Evolutionary conservation across 2,113 vertebrate genomes (phyloP), one percentile per base, ranked within the genome.

Genomic region (Acanthisitta chloris): DNA sequence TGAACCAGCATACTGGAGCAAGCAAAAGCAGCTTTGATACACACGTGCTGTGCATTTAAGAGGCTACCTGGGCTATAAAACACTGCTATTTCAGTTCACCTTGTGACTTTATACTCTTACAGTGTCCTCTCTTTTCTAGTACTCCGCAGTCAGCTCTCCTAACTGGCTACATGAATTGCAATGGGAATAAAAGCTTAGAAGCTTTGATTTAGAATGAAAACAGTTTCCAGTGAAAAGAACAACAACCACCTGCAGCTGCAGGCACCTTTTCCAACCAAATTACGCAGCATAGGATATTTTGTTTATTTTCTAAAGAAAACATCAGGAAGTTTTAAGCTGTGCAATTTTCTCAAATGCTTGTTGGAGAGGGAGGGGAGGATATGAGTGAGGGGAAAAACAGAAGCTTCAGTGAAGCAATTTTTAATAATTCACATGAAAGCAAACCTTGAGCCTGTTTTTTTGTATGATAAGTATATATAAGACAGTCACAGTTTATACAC

Each of bases 1-100:
- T 76, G 51, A 90, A 77, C 51, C 46, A 93, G 69, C 86, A 1
- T 64, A 82, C 1, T 28, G 23, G 40, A 95, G 86, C 83, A 51
- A 90, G 92, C 91, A 86, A 43, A 88, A 79, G 81, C 71, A 6
- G 61, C 91, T 96, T 95, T 93, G 57, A 91, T 69, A 93, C 11
- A 81, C 79, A 90, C 1, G 7, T 73, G 84, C 81, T 96, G 88
- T 95, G 91, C 93, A 52, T 96, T 96, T 59, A 88, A 73, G 90
- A 87, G 67, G 94, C 92, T 97, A 91, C 86, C 55, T 94, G 96
- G 69, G 96, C 97, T 96, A 89, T 73, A 79, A 82, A 93, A 20
- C 77, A 90, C 81, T 91, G 82, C 91, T 93, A 16, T 84, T 92
- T 84, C 83, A 91, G 48, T 96, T 93, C 33, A 95, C 52, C 43